A percentile compares a stretch with the other conserved stretches of the same genome.
phyloP scores from a whole-genome alignment of 2,888 invertebrate genomes.

The Candidula unifasciata region DNA sequence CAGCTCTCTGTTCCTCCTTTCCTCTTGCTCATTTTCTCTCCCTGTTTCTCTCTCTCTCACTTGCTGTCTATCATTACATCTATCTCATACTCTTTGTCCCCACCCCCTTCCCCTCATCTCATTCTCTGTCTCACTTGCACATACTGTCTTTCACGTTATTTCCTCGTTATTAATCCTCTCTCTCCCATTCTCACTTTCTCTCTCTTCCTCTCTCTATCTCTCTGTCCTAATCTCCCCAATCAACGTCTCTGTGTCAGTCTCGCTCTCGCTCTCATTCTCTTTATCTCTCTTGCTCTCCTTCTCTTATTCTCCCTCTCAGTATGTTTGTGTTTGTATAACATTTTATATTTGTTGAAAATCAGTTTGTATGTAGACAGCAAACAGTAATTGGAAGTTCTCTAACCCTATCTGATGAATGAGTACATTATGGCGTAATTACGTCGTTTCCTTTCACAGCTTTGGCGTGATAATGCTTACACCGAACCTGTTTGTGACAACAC shows the following conservation, averaged over 20 bases:
- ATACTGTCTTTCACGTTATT: not conserved
- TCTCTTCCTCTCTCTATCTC: not conserved
- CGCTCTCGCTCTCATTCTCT: not conserved
- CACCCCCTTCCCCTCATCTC: not conserved
- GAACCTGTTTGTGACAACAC: not conserved
- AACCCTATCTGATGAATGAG: not conserved
- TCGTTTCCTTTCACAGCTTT: not conserved
- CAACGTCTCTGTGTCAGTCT: not conserved
- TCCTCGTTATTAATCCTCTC: not conserved
- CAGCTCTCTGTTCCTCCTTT: not conserved
- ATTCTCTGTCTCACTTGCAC: not conserved
- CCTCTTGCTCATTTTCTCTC: not conserved
- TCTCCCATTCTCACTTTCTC: conserved; percentile 12
- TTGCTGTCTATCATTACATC: not conserved
- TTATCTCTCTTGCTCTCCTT: not conserved
- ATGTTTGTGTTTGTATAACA: not conserved
- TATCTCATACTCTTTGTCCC: not conserved
- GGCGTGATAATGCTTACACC: not conserved
- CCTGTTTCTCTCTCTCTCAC: not conserved
- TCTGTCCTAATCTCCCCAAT: not conserved
- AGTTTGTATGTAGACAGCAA: not conserved
- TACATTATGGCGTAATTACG: not conserved
- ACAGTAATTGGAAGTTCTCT: conserved; percentile 13
- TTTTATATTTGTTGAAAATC: too few species aligned
- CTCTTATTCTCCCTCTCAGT: not conserved